phyloP scores from a whole-genome alignment of 1,140 invertebrate species.

The Eufriesea mexicana region DNA sequence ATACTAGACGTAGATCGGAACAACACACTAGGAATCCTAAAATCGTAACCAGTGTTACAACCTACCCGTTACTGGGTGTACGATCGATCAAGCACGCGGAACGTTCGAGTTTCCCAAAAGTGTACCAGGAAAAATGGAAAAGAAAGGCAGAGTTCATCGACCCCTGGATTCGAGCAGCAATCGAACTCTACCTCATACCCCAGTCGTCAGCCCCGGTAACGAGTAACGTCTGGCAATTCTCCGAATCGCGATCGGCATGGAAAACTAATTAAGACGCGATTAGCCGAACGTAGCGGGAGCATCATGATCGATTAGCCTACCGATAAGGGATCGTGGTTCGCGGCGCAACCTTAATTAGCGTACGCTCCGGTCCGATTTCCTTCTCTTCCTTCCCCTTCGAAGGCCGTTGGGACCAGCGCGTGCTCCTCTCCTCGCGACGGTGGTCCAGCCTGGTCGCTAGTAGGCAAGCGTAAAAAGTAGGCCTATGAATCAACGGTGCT shows the following conservation, averaged over 20 bases:
- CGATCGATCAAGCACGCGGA: background rate
- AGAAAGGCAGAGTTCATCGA: background rate
- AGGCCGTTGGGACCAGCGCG: background rate
- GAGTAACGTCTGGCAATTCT: slow-evolving; percentile 33
- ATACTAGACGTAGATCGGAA: no score
- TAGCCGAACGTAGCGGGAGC: slow-evolving; percentile 68
- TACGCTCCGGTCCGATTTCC: slow-evolving; percentile 67
- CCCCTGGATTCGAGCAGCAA: background rate
- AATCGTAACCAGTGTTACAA: no score
- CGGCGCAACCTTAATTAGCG: slow-evolving; percentile 77
- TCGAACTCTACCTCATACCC: background rate
- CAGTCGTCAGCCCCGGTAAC: background rate
- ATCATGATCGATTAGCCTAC: slow-evolving; percentile 75
- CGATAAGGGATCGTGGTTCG: slow-evolving; percentile 73
- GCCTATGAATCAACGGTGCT: slow-evolving; percentile 56
- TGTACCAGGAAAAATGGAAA: background rate
- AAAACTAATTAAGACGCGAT: slow-evolving; percentile 80
- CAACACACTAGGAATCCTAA: no score
- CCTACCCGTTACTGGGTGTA: background rate
- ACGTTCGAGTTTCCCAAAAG: background rate
- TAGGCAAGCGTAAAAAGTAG: slow-evolving; percentile 43
- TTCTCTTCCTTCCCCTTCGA: slow-evolving; percentile 47
- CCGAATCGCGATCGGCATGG: slow-evolving; percentile 57
- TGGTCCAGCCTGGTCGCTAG: slow-evolving; percentile 31
- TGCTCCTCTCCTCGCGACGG: slow-evolving; percentile 15